A percentile compares a stretch with the other conserved stretches of the same genome.
phyloP scores from a whole-genome alignment of 2,888 invertebrate species.

The Patella caerulea region DNA sequence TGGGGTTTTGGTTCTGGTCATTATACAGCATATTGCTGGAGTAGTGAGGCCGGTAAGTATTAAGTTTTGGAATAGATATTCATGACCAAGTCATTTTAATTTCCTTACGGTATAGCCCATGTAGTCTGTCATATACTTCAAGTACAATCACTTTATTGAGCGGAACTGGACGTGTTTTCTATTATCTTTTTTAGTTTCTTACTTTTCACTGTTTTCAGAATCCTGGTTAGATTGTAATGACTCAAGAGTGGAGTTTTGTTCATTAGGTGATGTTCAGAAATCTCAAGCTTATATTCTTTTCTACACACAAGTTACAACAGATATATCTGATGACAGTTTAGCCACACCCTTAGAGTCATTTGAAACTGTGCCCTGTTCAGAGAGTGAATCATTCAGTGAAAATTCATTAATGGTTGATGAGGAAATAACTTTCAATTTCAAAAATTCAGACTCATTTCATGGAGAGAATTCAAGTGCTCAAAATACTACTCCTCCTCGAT shows the following conservation, averaged over 20 bases:
- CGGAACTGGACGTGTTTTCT: no score
- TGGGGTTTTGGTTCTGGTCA: constrained; percentile 70
- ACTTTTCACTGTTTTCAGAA: constrained; percentile 40
- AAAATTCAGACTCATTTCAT: constrained; percentile 17
- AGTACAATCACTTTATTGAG: no score
- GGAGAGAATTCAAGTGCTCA: neutral
- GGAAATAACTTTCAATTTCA: constrained; percentile 47
- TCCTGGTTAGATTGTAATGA: constrained; percentile 72
- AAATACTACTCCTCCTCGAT: neutral
- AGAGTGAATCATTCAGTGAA: neutral
- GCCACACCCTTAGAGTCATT: constrained; percentile 11
- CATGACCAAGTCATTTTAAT: neutral
- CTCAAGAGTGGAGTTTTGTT: constrained; percentile 59
- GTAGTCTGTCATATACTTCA: no score
- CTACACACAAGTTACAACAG: constrained; percentile 50
- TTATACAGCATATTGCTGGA: constrained; percentile 69
- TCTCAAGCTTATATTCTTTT: constrained; percentile 70
- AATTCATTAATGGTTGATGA: constrained; percentile 34
- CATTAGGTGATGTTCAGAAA: constrained; percentile 61
- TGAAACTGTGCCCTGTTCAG: neutral
- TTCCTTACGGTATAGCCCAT: neutral
- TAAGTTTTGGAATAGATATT: neutral
- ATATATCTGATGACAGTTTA: neutral
- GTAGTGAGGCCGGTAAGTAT: constrained; percentile 61
- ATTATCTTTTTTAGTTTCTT: no score